These are phyloP conservation scores for Antechinus stuartii DNA, from an alignment of 2,113 vertebrate species.

Conservation along the genomic window DNA sequence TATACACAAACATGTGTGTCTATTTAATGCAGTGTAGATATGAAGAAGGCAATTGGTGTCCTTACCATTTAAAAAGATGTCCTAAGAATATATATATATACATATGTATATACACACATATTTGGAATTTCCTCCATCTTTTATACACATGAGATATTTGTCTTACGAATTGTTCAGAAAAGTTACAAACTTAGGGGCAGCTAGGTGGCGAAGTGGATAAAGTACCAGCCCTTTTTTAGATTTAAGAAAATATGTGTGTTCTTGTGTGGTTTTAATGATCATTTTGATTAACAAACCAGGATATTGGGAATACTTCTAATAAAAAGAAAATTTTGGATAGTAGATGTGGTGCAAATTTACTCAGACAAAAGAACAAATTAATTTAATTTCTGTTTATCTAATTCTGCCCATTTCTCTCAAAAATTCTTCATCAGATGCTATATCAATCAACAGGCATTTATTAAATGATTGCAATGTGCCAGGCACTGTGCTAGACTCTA, in stretches of 20 bases:
- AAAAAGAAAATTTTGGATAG: neutral
- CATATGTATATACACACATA: too few relatives aligned
- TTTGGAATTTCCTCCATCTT: neutral
- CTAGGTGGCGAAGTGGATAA: too few relatives aligned
- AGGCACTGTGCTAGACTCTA: neutral
- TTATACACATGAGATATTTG: neutral
- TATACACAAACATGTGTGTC: neutral
- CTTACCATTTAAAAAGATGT: neutral
- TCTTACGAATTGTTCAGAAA: constrained; percentile 19
- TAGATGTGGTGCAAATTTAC: constrained; percentile 13
- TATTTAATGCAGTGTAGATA: neutral
- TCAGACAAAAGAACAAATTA: neutral
- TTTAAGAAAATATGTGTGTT: neutral
- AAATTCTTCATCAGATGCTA: neutral
- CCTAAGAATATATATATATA: neutral
- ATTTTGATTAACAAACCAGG: neutral
- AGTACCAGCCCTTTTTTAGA: neutral
- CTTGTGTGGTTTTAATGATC: neutral
- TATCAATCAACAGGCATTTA: neutral
- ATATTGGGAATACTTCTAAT: neutral
- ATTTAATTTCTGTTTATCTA: constrained; percentile 23
- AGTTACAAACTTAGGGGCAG: neutral
- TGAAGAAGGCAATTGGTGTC: neutral
- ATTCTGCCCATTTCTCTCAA: neutral
- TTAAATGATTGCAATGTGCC: neutral